phyloP scores from a whole-genome alignment of 2,888 invertebrate genomes.

The Sminthurides aquaticus region DNA sequence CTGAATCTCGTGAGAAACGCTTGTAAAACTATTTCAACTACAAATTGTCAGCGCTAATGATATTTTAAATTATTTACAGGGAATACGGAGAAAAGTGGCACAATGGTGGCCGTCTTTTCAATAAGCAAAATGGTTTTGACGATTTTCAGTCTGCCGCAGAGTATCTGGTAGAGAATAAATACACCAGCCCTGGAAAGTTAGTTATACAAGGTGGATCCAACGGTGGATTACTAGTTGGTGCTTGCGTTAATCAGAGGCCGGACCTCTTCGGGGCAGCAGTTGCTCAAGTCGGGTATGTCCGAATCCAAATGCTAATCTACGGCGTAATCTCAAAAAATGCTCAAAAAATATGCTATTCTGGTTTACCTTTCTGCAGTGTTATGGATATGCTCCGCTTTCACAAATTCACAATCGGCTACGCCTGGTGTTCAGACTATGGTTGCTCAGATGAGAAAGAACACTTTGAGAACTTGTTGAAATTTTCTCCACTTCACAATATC shows the following conservation, averaged over 20 bases:
- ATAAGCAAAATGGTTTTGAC: conserved; percentile 95
- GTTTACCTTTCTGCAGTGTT: too few relatives aligned
- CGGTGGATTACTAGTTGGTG: conserved; percentile 91
- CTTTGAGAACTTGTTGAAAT: conserved; percentile 74
- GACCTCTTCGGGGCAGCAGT: conserved; percentile 88
- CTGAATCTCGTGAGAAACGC: background rate
- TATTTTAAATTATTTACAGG: conserved; percentile 49
- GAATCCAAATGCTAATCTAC: too few relatives aligned
- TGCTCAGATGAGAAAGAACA: conserved; percentile 77
- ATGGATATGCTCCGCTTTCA: conserved; percentile 96
- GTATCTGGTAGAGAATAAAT: conserved; percentile 71
- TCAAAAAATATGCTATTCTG: too few relatives aligned
- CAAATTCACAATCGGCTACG: conserved; percentile 94
- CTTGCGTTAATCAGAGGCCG: conserved; percentile 89
- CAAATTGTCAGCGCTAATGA: background rate
- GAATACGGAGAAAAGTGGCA: conserved; percentile 99
- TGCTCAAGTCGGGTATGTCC: conserved; percentile 81
- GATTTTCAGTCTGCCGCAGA: conserved; percentile 91
- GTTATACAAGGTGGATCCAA: conserved; percentile 93
- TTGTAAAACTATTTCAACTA: background rate
- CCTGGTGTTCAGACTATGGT: conserved; percentile 95
- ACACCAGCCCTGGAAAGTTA: conserved; percentile 66
- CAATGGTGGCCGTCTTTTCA: conserved; percentile 76
- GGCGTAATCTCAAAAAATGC: too few relatives aligned
- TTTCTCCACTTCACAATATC: conserved; percentile 92